These are phyloP conservation scores for Axis porcinus DNA, from an alignment of 2,113 vertebrate genomes.

Conservation along the genomic window DNA sequence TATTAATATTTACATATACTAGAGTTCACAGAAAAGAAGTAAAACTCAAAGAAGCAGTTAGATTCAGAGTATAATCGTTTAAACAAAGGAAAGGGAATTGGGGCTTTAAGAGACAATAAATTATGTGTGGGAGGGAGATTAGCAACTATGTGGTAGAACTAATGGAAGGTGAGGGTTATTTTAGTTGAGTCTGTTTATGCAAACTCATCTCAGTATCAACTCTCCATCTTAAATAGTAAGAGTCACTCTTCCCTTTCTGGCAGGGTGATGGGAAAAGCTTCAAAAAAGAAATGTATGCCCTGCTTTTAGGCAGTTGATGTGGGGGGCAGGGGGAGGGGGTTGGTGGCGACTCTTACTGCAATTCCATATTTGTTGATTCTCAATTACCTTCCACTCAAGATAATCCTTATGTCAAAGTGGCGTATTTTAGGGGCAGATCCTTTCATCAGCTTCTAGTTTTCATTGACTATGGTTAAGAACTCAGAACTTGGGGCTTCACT, in stretches of 20 bases:
- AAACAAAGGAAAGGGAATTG: neutral
- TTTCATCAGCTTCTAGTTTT: slow-evolving; percentile 2
- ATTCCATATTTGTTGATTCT: neutral
- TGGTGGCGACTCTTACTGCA: neutral
- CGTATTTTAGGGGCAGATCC: neutral
- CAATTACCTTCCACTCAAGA: neutral
- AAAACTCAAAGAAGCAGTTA: neutral
- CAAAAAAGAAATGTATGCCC: neutral
- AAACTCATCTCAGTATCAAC: neutral
- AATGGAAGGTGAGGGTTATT: neutral
- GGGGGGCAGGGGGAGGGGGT: neutral
- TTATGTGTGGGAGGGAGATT: neutral
- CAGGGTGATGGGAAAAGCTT: neutral
- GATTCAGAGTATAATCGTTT: neutral
- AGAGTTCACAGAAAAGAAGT: neutral
- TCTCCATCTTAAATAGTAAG: neutral
- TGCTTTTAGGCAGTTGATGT: neutral
- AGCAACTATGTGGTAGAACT: neutral
- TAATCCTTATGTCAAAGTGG: neutral
- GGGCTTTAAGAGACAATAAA: slow-evolving; percentile 7
- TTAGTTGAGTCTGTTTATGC: neutral
- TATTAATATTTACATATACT: slow-evolving; percentile 4
- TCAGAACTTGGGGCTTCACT: neutral
- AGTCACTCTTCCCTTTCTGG: neutral
- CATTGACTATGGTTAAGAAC: neutral